phyloP scores from a whole-genome alignment of 2,888 invertebrate genomes.

The Hydrotaea cyrtoneurina region DNA sequence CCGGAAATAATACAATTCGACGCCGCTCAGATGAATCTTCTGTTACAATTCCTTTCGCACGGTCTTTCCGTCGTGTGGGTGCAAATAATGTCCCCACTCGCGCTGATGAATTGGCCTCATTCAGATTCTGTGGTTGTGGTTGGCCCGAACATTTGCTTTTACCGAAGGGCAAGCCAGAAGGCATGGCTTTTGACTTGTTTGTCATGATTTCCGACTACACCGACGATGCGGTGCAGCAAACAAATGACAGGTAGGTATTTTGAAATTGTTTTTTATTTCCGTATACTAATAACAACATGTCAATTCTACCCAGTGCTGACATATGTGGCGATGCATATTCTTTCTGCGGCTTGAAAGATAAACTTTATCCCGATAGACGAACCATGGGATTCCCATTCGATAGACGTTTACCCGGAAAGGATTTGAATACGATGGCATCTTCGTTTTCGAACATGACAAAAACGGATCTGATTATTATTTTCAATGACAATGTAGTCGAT shows the following conservation, averaged over 20 bases:
- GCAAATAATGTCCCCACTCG: too few relatives aligned
- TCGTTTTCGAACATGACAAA: too few relatives aligned
- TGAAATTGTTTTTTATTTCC: too few relatives aligned
- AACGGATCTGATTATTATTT: too few relatives aligned
- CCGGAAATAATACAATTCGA: slow-evolving; percentile 86
- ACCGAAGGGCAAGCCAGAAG: slow-evolving; percentile 86
- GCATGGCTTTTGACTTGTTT: slow-evolving; percentile 86
- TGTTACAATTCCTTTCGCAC: slow-evolving; percentile 91
- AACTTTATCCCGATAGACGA: slow-evolving; percentile 85
- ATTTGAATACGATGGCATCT: too few relatives aligned
- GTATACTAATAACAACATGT: too few relatives aligned
- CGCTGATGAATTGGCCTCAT: slow-evolving; percentile 77
- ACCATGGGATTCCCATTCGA: slow-evolving; percentile 86
- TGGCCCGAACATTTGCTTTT: slow-evolving; percentile 92
- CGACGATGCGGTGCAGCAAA: slow-evolving; percentile 82
- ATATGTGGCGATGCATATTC: slow-evolving; percentile 85
- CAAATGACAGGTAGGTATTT: slow-evolving; percentile 58
- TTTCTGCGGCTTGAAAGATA: slow-evolving; percentile 87
- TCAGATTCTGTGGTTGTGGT: slow-evolving; percentile 93
- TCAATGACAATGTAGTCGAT: too few relatives aligned
- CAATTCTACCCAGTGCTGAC: slow-evolving; percentile 67
- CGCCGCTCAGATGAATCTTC: slow-evolving; percentile 87
- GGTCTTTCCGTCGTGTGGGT: slow-evolving; percentile 88
- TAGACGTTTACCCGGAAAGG: slow-evolving; percentile 75
- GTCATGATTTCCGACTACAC: slow-evolving; percentile 89